A percentile compares a stretch with the other conserved stretches of the same genome.
Conservation (phyloP, 2,113 vertebrate genomes). For the Corynorhinus townsendii region DNA sequence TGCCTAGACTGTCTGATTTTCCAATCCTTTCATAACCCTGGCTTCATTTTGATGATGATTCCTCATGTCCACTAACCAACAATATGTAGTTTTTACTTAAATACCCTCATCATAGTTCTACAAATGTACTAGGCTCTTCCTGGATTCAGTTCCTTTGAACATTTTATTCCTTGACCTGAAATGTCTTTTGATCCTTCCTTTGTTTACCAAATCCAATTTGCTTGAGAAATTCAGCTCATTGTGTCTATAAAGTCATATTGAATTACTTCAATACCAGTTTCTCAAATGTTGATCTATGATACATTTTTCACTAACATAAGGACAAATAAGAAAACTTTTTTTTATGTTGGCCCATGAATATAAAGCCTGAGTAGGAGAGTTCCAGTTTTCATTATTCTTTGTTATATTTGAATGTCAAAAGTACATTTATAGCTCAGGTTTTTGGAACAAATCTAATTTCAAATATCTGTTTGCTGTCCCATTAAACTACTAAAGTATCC, state of each 20-base stretch:
- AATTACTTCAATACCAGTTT: conserved; percentile 1
- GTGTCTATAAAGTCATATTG: neutral
- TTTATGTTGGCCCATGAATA: neutral
- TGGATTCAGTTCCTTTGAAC: neutral
- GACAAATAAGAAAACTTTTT: neutral
- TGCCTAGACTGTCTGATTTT: neutral
- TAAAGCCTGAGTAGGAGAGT: neutral
- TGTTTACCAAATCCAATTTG: conserved; percentile 5
- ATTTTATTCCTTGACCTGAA: neutral
- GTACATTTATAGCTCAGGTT: conserved; percentile 13
- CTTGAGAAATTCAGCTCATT: neutral
- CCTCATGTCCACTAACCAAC: neutral
- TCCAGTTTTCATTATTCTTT: neutral
- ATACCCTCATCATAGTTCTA: neutral
- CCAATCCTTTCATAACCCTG: neutral
- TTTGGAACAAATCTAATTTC: conserved; percentile 6
- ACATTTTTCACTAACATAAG: neutral
- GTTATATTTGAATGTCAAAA: conserved; percentile 7
- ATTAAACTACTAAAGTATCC: neutral
- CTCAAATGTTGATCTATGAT: neutral
- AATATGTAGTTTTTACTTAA: neutral
- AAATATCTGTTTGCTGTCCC: conserved; percentile 1
- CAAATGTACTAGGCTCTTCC: neutral
- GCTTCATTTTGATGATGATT: neutral
- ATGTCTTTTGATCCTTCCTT: neutral